phyloP scores from a whole-genome alignment of 1,140 invertebrate genomes.

The Zaprionus lachaisei region DNA sequence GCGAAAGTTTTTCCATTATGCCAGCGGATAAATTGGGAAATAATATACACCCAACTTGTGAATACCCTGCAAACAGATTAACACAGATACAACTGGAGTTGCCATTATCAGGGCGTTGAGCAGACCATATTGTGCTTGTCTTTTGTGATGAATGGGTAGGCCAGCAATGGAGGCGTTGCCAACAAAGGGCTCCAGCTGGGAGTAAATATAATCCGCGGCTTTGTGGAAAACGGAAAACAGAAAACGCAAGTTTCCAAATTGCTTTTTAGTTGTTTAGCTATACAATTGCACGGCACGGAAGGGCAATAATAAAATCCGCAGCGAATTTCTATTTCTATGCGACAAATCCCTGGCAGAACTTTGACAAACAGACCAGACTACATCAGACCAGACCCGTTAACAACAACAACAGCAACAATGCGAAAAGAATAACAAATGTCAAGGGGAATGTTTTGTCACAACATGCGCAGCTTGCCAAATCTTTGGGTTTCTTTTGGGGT shows the following conservation, averaged over 20 bases:
- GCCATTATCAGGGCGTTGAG: too few relatives aligned
- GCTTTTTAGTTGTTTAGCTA: constrained; percentile 34
- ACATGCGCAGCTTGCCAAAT: constrained; percentile 15
- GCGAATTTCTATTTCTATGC: constrained; percentile 30
- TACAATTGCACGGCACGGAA: constrained; percentile 1
- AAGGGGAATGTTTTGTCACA: constrained; percentile 27
- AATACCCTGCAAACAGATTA: not conserved
- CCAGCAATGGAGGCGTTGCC: not conserved
- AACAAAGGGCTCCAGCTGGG: not conserved
- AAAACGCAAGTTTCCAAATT: constrained; percentile 45
- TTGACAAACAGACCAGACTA: constrained; percentile 35
- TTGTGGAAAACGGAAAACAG: constrained; percentile 11
- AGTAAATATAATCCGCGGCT: constrained; percentile 37
- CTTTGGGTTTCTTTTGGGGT: constrained; percentile 13
- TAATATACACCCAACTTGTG: not conserved
- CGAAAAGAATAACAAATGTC: constrained; percentile 18
- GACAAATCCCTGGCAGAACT: constrained; percentile 61
- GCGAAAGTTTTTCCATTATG: constrained; percentile 43
- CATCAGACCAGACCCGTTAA: constrained; percentile 7
- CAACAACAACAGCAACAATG: constrained; percentile 5
- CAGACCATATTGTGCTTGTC: not conserved
- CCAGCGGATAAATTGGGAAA: not conserved
- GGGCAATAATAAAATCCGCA: constrained; percentile 69
- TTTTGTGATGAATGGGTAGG: not conserved
- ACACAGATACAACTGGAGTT: not conserved